Evolutionary conservation across 1,140 invertebrate genomes (phyloP), one percentile per base, ranked within the genome.

Genomic region (Aricia agestis): DNA sequence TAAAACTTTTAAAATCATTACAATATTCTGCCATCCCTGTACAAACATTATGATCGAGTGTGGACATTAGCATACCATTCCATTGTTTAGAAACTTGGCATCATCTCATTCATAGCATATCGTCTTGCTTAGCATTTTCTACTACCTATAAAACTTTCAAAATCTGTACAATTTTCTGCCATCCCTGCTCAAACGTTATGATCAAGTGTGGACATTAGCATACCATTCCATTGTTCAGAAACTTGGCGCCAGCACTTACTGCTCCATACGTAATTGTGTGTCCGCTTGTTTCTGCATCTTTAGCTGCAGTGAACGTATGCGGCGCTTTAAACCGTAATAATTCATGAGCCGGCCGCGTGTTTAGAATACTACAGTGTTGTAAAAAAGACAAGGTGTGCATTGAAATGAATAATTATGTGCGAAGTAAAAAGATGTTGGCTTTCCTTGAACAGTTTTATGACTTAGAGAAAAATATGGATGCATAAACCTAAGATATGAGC

Each of bases 151-250:
- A 52, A 52, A 52, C 42, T 52, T 52, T 52, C 42, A 3, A 9
- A 11, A 52, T 13, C 42, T 11, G 42, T 52, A 7, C 9, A 7
- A 1, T 13, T 15, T 52, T 19, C 18, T 25, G 59, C 19, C 59
- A 63, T 11, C 59, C 59, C 59, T 63, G 19, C 10, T 2, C 18
- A 19, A 19, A 19, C 18, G 59, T 84, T 89, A 86, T 89, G 84
- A 86, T 82, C 75, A 74, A 78, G 74, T 72, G 78, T 79, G 81
- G 85, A 81, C 85, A 82, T 82, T 84, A 82, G 76, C 83, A 85
- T 84, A 80, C 78, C 75, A 79, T 83, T 87, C 85, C 79, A 90
- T 90, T 88, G 85, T 90, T 88, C 84, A 88, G 87, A 88, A 86
- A 79, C 80, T 76, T 82, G 87, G 85, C 87, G 86, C 86, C 86